Conservation (phyloP, 2,797 vertebrate genomes). For the Girardinus metallicus region DNA sequence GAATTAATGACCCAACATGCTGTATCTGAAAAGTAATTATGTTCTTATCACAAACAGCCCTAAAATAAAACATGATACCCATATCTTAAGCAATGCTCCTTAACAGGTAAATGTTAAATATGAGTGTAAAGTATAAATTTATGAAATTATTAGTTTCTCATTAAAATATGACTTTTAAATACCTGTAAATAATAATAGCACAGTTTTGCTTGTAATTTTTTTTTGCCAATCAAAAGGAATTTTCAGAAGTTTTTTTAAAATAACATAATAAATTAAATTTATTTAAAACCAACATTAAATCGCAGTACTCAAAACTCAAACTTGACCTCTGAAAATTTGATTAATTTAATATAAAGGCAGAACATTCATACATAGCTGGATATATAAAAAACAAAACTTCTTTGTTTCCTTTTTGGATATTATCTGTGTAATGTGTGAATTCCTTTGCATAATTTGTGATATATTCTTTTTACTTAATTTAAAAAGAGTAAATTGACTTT, state of each 20-base stretch:
- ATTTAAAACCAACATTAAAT: not conserved
- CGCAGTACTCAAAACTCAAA: not conserved
- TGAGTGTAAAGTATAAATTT: not conserved
- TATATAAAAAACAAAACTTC: not conserved
- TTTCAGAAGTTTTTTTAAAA: not conserved
- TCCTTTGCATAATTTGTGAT: not conserved
- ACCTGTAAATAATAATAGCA: not conserved
- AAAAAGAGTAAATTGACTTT: too few relatives aligned
- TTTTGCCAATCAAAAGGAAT: not conserved
- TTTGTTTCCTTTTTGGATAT: not conserved
- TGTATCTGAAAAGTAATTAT: not conserved
- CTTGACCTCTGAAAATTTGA: not conserved
- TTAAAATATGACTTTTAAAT: not conserved
- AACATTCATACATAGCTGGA: not conserved
- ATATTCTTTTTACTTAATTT: not conserved
- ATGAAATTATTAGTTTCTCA: not conserved
- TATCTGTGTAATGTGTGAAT: not conserved
- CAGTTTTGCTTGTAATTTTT: not conserved
- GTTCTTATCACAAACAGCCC: too few relatives aligned
- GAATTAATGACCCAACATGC: not conserved
- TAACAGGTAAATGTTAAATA: not conserved
- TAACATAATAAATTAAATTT: not conserved
- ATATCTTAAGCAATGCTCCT: too few relatives aligned
- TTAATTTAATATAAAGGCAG: not conserved
- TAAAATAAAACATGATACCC: too few relatives aligned